Evolutionary conservation across 2,888 invertebrate genomes (phyloP), one percentile per base, ranked within the genome.

Genomic region (Abrostola triplasia): DNA sequence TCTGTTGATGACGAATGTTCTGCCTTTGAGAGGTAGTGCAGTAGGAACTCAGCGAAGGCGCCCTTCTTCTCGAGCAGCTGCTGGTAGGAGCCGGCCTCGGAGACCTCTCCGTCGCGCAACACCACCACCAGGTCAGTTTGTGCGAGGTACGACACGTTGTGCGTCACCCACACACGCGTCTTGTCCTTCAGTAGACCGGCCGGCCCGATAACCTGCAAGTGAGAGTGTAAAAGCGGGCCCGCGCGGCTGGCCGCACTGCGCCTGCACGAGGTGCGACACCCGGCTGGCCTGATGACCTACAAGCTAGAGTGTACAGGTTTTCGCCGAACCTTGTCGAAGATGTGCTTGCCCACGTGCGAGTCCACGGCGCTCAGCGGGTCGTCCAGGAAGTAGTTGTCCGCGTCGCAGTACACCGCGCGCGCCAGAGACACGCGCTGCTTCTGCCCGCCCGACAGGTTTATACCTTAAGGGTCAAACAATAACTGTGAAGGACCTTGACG

Each of bases 341-440:
- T 98, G 88, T 99, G 99, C 93, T 98, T 98, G 7, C 99, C 99
- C 56, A 99, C 99, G 88, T 99, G 99, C 35, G 98, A 97, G 90
- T 99, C 99, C 0, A 99, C 99, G 4, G 99, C 99, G 86, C 98
- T 98, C 53, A 98, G 93, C 0, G 99, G 99, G 95, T 99, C 99
- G 87, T 99, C 99, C 80, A 99, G 93, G 83, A 98, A 96, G 90
- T 98, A 99, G 68, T 98, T 95, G 84, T 99, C 98, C 0, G 97
- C 96, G 89, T 98, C 96, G 80, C 96, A 96, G 90, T 98, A 99
- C 0, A 98, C 98, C 0, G 99, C 98, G 76, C 99, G 95, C 0
- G 99, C 99, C 68, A 99, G 93, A 62, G 98, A 98, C 36, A 99
- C 98, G 76, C 99, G 95, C 89, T 97, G 98, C 90, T 98, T 98